Conservation (phyloP, 2,888 invertebrate species). For the Diachrysia chrysitis region DNA sequence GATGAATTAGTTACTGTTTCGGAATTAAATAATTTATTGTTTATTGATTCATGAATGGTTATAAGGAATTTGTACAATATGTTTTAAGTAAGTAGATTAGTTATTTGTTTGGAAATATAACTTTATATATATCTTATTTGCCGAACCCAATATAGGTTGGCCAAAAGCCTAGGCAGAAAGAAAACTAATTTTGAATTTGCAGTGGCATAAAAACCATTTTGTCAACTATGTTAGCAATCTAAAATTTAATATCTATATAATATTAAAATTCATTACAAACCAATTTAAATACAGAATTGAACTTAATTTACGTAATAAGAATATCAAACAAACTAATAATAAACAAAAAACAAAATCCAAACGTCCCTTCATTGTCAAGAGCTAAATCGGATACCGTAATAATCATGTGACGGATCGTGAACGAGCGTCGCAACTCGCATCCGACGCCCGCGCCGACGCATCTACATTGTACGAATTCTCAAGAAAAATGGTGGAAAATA, state of each 20-base stretch:
- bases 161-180: too few species aligned
- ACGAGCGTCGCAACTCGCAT: constrained; percentile 69
- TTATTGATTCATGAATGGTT: constrained; percentile 34
- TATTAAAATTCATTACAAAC: constrained; percentile 31
- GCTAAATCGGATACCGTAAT: constrained; percentile 79
- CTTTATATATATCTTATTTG: too few species aligned
- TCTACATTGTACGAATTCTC: constrained; percentile 55
- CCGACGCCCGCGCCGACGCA: constrained; percentile 55
- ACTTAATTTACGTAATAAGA: constrained; percentile 36
- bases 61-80: too few species aligned
- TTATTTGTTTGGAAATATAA: too few species aligned
- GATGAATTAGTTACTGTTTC: constrained; percentile 45
- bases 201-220: background rate
- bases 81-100: constrained; percentile 10
- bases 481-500: constrained; percentile 62
- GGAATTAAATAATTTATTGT: constrained; percentile 28
- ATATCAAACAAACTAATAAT: constrained; percentile 46
- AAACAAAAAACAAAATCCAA: constrained; percentile 51
- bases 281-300: constrained; percentile 44
- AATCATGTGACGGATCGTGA: constrained; percentile 82
- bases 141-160: too few species aligned
- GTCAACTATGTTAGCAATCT: background rate
- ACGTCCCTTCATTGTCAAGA: constrained; percentile 62
- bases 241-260: constrained; percentile 14
- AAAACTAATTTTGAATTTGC: too few species aligned